Conservation (phyloP, 2,888 invertebrate species). For the Mongoloraphidia duomilia region DNA sequence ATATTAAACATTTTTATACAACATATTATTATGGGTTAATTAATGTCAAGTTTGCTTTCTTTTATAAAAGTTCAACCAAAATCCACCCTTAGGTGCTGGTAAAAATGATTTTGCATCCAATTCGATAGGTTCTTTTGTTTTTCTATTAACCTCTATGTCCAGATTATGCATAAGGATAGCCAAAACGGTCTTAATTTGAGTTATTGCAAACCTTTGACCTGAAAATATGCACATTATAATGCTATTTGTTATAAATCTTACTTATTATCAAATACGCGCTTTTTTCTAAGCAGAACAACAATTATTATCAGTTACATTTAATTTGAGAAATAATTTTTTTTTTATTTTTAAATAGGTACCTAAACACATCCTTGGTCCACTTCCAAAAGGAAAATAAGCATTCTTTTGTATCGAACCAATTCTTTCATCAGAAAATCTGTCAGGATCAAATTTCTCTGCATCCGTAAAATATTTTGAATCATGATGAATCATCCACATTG, state of each 20-base stretch:
- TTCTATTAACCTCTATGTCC: not conserved
- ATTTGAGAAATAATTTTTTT: not conserved
- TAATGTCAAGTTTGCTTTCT: not conserved
- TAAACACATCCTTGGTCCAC: not conserved
- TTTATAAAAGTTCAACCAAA: conserved; percentile 17
- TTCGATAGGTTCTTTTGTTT: not conserved
- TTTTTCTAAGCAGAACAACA: no score
- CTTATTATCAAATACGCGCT: no score
- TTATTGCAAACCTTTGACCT: not conserved
- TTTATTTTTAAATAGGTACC: not conserved
- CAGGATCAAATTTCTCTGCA: not conserved
- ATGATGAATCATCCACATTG: not conserved
- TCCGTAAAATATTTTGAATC: not conserved
- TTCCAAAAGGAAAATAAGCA: not conserved
- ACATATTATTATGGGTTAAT: no score
- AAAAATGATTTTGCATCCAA: not conserved
- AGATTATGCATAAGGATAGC: not conserved
- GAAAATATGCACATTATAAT: not conserved
- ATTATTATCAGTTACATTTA: no score
- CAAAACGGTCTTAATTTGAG: not conserved
- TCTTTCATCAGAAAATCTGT: not conserved
- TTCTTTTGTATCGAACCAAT: not conserved
- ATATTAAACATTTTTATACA: no score
- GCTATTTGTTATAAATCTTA: no score
- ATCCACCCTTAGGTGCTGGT: not conserved